A percentile compares a stretch with the other conserved stretches of the same genome.
These are phyloP conservation scores for Mellivora capensis DNA, from an alignment of 2,113 vertebrate species.

Conservation along the genomic window DNA sequence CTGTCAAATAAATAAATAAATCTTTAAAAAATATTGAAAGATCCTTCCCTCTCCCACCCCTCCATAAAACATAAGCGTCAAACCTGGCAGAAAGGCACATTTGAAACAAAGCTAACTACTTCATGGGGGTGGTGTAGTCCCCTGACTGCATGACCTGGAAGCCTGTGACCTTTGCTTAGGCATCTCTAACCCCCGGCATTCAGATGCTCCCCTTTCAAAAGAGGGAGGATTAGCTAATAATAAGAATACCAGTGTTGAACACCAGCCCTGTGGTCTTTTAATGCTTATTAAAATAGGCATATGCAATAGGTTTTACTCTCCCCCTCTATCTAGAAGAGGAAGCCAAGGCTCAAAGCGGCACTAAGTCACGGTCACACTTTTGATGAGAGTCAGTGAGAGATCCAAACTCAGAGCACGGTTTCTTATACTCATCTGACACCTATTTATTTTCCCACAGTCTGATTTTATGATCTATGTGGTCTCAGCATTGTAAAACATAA, in stretches of 20 bases:
- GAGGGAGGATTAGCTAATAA: background rate
- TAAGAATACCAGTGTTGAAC: background rate
- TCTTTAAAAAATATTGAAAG: background rate
- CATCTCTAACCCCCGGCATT: background rate
- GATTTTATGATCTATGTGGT: background rate
- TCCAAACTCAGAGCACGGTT: background rate
- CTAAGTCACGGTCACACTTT: background rate
- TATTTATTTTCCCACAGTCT: background rate
- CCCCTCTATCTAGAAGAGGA: background rate
- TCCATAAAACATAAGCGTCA: background rate
- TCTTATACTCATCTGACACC: background rate
- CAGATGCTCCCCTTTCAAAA: background rate
- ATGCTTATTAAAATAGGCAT: background rate
- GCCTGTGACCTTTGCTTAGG: background rate
- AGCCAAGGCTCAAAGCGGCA: background rate
- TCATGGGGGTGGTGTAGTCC: accelerated
- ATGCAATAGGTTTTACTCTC: background rate
- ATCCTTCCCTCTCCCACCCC: background rate
- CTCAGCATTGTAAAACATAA: background rate
- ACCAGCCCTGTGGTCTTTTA: background rate
- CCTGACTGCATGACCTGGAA: background rate
- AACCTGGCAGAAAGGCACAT: background rate
- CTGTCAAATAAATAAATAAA: too few species aligned
- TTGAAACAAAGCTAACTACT: background rate
- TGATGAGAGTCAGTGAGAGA: background rate